Percentiles rank a stretch among this genome's conserved stretches.
Conservation (phyloP, 2,113 vertebrate genomes). For the Loxodonta africana region DNA sequence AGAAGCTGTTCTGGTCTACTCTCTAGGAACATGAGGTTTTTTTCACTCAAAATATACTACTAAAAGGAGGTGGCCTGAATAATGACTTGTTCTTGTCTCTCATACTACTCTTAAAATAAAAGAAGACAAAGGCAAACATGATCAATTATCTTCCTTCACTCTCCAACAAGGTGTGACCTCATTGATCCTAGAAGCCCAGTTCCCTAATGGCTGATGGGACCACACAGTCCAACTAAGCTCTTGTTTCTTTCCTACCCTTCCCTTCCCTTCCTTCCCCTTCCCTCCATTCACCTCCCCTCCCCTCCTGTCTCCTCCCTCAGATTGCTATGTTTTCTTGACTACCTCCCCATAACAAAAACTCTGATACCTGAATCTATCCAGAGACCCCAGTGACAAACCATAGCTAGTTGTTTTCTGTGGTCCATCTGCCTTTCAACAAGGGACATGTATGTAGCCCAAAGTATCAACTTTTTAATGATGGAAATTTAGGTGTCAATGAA, state of each 20-base stretch:
- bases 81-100: not conserved
- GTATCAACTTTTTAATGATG: no score
- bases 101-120: not conserved
- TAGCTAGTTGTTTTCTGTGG: not conserved
- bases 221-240: not conserved
- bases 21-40: not conserved
- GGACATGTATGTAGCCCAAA: not conserved
- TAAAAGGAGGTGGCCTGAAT: not conserved
- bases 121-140: not conserved
- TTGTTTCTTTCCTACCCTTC: not conserved
- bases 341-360: not conserved
- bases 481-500: not conserved
- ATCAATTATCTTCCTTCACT: not conserved
- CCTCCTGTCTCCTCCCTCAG: no score
- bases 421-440: not conserved
- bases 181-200: no score
- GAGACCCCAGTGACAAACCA: not conserved
- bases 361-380: not conserved
- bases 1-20: not conserved
- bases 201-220: no score
- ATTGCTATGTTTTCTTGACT: not conserved
- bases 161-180: no score
- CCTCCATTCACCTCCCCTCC: no score
- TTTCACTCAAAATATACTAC: not conserved
- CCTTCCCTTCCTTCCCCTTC: no score